Percentiles rank a stretch among this genome's conserved stretches.
Conservation (phyloP, 2,888 invertebrate species). For the Bedellia somnulentella region DNA sequence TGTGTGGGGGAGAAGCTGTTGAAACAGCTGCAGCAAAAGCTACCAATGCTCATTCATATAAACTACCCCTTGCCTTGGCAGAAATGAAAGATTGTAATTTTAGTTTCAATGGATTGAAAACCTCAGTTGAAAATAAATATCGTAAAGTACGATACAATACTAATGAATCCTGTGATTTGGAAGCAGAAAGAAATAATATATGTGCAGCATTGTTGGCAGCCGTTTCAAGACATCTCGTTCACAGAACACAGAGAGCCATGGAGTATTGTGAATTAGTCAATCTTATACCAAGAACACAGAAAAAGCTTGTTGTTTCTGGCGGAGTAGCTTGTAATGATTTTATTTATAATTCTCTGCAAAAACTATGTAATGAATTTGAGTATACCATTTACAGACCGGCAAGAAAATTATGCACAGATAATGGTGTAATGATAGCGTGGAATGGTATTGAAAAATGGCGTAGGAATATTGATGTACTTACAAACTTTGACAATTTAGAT, state of each 20-base stretch:
- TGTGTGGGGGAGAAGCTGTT: constrained; percentile 85
- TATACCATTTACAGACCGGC: constrained; percentile 76
- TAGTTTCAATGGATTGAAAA: constrained; percentile 86
- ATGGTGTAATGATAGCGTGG: constrained; percentile 99
- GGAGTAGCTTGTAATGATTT: constrained; percentile 95
- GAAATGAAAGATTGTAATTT: constrained; percentile 82
- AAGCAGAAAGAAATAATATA: constrained; percentile 76
- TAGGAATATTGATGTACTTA: constrained; percentile 47
- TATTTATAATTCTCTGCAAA: constrained; percentile 69
- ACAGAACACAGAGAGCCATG: constrained; percentile 84
- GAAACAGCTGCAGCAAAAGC: constrained; percentile 77
- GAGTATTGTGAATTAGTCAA: constrained; percentile 67
- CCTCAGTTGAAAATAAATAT: constrained; percentile 64
- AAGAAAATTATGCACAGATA: constrained; percentile 90
- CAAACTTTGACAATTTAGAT: constrained; percentile 65
- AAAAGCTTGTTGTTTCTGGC: constrained; percentile 82
- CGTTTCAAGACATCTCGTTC: constrained; percentile 76
- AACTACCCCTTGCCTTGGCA: constrained; percentile 67
- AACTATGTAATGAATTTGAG: constrained; percentile 67
- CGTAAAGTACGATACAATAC: constrained; percentile 66
- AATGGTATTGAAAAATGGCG: constrained; percentile 86
- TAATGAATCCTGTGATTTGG: too few relatives aligned
- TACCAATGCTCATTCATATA: constrained; percentile 67
- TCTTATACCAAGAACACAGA: constrained; percentile 65
- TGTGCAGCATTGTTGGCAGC: constrained; percentile 83